phyloP scores from a whole-genome alignment of 1,140 invertebrate genomes.

The Solenopsis fugax region DNA sequence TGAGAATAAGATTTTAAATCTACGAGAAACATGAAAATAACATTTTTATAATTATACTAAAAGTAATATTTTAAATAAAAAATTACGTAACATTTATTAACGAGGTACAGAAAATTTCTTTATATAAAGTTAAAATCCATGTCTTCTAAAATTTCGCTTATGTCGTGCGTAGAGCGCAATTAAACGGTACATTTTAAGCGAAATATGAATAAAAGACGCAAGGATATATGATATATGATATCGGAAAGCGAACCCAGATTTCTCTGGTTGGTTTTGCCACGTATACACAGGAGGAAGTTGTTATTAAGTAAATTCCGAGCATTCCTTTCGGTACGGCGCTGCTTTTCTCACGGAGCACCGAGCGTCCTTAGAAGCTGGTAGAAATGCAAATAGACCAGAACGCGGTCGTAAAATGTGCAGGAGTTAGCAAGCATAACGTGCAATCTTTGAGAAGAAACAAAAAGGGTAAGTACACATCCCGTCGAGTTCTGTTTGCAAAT shows the following conservation, averaged over 20 bases:
- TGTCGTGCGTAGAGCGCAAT: not conserved
- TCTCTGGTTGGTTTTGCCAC: slow-evolving; percentile 3
- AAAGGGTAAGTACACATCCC: not conserved
- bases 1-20: not conserved
- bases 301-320: slow-evolving; percentile 71
- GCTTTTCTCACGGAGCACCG: slow-evolving; percentile 72
- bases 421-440: not conserved
- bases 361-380: slow-evolving; percentile 65
- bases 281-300: slow-evolving; percentile 36
- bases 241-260: slow-evolving; percentile 34
- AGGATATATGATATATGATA: not conserved
- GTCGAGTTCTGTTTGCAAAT: not conserved
- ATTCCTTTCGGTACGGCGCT: slow-evolving; percentile 58
- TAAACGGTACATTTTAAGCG: slow-evolving; percentile 8
- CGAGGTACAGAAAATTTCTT: not conserved
- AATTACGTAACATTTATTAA: not conserved
- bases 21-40: not conserved
- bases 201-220: slow-evolving; percentile 14
- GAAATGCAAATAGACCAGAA: slow-evolving; percentile 41
- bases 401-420: slow-evolving; percentile 24
- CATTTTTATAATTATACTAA: not conserved
- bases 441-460: not conserved
- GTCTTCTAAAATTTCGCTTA: not conserved
- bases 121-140: not conserved
- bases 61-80: not conserved